Conservation (phyloP, 2,888 invertebrate genomes). For the Allolobophora icterica region DNA sequence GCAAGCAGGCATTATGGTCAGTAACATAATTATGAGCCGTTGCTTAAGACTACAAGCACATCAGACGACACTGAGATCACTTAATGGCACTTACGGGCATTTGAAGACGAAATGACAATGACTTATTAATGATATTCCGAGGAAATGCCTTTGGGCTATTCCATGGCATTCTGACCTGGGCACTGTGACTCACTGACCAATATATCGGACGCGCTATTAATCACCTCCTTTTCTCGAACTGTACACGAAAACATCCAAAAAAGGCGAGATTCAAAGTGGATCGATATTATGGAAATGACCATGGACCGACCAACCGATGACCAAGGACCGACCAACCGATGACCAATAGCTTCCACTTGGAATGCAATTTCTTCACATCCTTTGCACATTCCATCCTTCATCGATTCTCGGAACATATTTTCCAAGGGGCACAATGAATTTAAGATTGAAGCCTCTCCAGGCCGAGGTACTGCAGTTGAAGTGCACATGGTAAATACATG, state of each 20-base stretch:
- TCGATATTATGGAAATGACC: conserved; percentile 10
- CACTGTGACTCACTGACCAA: background rate
- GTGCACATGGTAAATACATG: background rate
- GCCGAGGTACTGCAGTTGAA: background rate
- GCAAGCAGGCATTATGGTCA: background rate
- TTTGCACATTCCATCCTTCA: background rate
- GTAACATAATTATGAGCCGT: background rate
- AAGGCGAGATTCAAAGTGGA: conserved; percentile 9
- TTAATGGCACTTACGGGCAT: conserved; percentile 5
- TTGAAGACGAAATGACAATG: background rate
- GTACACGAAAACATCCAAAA: background rate
- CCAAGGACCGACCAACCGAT: background rate
- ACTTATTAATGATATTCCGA: background rate
- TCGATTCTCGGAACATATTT: background rate
- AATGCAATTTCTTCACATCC: background rate
- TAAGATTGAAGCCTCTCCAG: background rate
- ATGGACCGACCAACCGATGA: background rate
- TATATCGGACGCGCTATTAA: background rate
- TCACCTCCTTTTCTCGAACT: background rate
- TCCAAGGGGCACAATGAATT: background rate
- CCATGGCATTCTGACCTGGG: background rate
- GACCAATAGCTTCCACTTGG: background rate
- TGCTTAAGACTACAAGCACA: background rate
- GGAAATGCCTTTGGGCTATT: background rate
- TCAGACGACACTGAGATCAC: background rate